Percentiles rank a stretch among this genome's conserved stretches.
Conservation (phyloP, 1,140 invertebrate genomes). For the Caenorhabditis tropicalis region DNA sequence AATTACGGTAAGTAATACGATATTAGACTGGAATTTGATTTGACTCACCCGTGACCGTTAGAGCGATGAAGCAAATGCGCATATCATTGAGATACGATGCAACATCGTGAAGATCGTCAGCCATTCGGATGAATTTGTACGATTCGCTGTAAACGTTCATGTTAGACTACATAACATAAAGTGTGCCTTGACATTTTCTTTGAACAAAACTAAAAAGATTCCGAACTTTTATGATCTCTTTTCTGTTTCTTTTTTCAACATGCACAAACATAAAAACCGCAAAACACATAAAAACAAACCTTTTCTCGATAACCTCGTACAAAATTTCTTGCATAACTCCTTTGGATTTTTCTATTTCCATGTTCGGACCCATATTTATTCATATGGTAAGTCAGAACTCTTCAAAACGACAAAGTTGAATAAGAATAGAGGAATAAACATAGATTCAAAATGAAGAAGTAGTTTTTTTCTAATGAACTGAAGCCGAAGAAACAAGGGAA, state of each 20-base stretch:
- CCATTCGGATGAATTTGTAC: constrained; percentile 69
- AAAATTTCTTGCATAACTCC: constrained; percentile 47
- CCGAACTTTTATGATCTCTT: neutral
- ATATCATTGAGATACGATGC: constrained; percentile 64
- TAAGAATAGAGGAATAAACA: neutral
- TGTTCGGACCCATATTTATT: constrained; percentile 34
- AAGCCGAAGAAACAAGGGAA: neutral
- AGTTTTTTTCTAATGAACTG: neutral
- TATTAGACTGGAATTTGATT: no score
- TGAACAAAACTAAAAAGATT: neutral
- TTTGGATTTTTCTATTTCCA: constrained; percentile 44
- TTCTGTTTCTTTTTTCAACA: neutral
- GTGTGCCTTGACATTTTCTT: neutral
- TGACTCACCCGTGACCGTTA: constrained; percentile 32
- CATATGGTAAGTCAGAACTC: constrained; percentile 39
- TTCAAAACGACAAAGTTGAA: neutral
- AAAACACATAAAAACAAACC: neutral
- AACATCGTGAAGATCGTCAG: constrained; percentile 66
- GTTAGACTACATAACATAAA: neutral
- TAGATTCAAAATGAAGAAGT: neutral
- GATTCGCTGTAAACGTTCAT: constrained; percentile 61
- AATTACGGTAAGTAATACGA: no score
- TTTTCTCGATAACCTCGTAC: constrained; percentile 47
- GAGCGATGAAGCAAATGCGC: constrained; percentile 48
- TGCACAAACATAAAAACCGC: neutral